Percentiles rank a stretch among this genome's conserved stretches.
Evolutionary conservation across 2,797 vertebrate species (phyloP).

Genomic region (Botia almorhae): DNA sequence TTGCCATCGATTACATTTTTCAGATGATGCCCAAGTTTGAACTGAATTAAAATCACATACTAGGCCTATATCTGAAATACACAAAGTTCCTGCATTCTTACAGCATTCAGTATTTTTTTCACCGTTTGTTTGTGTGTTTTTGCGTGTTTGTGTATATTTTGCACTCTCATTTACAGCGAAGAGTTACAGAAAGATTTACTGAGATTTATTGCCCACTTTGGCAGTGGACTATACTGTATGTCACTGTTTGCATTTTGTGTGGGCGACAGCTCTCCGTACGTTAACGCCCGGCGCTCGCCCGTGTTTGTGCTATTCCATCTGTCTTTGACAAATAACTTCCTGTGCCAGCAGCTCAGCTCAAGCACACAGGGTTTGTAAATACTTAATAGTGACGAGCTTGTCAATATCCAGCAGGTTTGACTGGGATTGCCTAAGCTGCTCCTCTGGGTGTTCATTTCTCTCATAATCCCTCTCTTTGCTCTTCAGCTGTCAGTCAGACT

Average conservation of each 20-base stretch:
- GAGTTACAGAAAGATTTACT: background rate
- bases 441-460: slow-evolving; percentile 42
- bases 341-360: slow-evolving; percentile 28
- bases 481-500: slow-evolving; percentile 52
- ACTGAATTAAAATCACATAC: no score
- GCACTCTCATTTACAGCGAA: background rate
- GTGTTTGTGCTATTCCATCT: slow-evolving; percentile 59
- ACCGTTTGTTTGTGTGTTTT: background rate
- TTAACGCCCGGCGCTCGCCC: slow-evolving; percentile 44
- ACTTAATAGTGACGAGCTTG: slow-evolving; percentile 58
- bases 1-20: no score
- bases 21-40: no score
- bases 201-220: slow-evolving; percentile 15
- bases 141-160: background rate
- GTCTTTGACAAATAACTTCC: slow-evolving; percentile 63
- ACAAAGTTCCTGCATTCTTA: no score
- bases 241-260: slow-evolving; percentile 41
- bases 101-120: no score
- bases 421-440: slow-evolving; percentile 53
- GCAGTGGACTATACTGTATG: slow-evolving; percentile 19
- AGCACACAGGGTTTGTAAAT: slow-evolving; percentile 56
- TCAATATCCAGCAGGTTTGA: slow-evolving; percentile 62
- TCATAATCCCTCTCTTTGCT: slow-evolving; percentile 47
- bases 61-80: no score
- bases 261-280: slow-evolving; percentile 34